Conservation (phyloP, 2,797 vertebrate genomes). For the Liparis tanakae region DNA sequence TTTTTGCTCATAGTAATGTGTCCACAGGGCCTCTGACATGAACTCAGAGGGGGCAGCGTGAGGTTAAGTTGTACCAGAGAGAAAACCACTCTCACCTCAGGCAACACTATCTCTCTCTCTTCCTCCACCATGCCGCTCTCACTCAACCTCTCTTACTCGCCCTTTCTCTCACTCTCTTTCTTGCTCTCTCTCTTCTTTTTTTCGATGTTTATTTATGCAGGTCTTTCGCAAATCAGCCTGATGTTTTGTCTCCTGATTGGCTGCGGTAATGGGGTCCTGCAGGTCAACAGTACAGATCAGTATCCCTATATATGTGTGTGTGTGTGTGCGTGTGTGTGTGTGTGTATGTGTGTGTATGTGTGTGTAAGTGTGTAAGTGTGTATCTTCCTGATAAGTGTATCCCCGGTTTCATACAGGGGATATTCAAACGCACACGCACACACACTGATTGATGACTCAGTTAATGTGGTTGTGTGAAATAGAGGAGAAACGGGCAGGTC, state of each 20-base stretch:
- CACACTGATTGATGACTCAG: slow-evolving; percentile 64
- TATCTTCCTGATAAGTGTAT: slow-evolving; percentile 9
- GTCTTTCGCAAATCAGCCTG: slow-evolving; percentile 65
- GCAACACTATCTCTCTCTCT: slow-evolving; percentile 16
- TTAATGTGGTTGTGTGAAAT: slow-evolving; percentile 67
- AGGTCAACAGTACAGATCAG: slow-evolving; percentile 65
- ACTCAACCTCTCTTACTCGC: slow-evolving; percentile 14
- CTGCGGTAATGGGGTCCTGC: slow-evolving; percentile 65
- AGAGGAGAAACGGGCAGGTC: slow-evolving; percentile 63
- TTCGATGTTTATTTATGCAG: slow-evolving; percentile 65
- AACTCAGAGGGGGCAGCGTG: slow-evolving; percentile 32
- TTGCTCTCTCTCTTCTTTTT: slow-evolving; percentile 18
- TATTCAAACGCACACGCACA: slow-evolving; percentile 14
- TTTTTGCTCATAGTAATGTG: slow-evolving; percentile 23
- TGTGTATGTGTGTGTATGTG: no score
- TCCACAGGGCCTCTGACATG: slow-evolving; percentile 38
- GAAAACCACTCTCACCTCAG: slow-evolving; percentile 35
- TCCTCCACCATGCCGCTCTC: slow-evolving; percentile 18
- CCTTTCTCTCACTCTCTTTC: not conserved
- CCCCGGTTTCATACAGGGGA: not conserved
- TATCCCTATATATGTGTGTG: slow-evolving; percentile 47
- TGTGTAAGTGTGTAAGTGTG: slow-evolving; percentile 25
- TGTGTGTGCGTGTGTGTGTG: slow-evolving; percentile 32
- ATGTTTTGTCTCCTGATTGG: slow-evolving; percentile 74
- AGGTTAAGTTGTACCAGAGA: slow-evolving; percentile 56